Conservation (phyloP, 92 coral and sea anemone species). For the Pocillopora meandrina region DNA sequence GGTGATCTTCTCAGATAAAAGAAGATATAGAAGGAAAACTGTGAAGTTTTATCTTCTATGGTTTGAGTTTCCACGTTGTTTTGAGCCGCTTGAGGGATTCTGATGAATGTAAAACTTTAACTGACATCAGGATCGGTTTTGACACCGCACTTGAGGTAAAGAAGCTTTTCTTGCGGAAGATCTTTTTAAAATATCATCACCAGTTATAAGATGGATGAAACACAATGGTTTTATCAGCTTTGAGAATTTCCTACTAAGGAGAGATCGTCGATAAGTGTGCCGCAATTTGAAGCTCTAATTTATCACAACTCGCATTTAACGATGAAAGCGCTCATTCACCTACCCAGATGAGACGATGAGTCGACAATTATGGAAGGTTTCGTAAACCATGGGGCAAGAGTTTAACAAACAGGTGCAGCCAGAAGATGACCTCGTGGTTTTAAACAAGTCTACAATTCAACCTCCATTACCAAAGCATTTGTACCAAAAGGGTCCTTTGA, state of each 20-base stretch:
- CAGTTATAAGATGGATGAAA: background rate
- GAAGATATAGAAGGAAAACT: background rate
- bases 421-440: background rate
- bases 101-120: background rate
- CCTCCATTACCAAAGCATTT: constrained; percentile 28
- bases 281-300: background rate
- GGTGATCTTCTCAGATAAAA: background rate
- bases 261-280: background rate
- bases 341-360: background rate
- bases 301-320: background rate
- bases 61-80: background rate
- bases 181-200: background rate
- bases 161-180: background rate
- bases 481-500: constrained; percentile 26
- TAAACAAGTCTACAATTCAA: background rate
- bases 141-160: background rate
- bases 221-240: background rate
- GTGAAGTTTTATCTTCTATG: background rate
- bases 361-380: constrained; percentile 11
- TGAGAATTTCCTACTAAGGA: constrained; percentile 2
- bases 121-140: background rate
- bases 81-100: background rate
- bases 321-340: background rate
- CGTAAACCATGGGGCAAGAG: constrained; percentile 66
- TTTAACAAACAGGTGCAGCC: constrained; percentile 46